A percentile compares a stretch with the other conserved stretches of the same genome.
Conservation (phyloP, 1,140 invertebrate species). For the Drosophila pallidifrons region DNA sequence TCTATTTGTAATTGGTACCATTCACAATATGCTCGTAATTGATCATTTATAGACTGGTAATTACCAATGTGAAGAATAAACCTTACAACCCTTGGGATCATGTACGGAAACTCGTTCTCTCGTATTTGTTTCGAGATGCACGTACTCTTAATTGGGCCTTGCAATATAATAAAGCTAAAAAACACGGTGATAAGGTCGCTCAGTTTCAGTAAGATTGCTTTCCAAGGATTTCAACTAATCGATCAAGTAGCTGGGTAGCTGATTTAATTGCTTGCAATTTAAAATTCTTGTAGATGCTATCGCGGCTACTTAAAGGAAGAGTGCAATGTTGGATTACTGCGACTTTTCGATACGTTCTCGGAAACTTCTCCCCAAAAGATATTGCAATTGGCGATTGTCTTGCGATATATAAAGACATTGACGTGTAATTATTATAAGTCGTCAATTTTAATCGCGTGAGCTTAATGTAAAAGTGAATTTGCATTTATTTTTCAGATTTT, state of each 20-base stretch:
- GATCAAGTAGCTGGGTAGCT: neutral
- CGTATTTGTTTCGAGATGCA: slow-evolving; percentile 62
- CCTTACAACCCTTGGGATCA: slow-evolving; percentile 29
- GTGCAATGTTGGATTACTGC: slow-evolving; percentile 70
- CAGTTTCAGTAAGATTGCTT: slow-evolving; percentile 49
- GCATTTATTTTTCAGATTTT: slow-evolving; percentile 46
- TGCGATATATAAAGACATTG: slow-evolving; percentile 37
- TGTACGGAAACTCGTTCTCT: slow-evolving; percentile 45
- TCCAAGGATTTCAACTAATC: neutral
- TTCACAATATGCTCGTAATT: neutral
- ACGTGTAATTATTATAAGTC: slow-evolving; percentile 44
- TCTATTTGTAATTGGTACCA: neutral
- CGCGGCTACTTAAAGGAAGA: slow-evolving; percentile 53
- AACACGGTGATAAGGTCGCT: slow-evolving; percentile 31
- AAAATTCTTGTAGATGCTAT: slow-evolving; percentile 44
- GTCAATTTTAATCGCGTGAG: neutral
- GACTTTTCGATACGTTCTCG: slow-evolving; percentile 66
- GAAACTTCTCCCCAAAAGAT: slow-evolving; percentile 67
- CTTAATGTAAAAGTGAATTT: neutral
- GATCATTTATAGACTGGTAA: slow-evolving; percentile 15
- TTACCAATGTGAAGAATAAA: slow-evolving; percentile 22
- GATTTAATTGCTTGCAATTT: neutral
- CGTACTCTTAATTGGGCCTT: slow-evolving; percentile 45
- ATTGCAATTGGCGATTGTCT: slow-evolving; percentile 57
- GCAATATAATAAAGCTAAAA: slow-evolving; percentile 47